These are phyloP conservation scores for Columbina picui DNA, from an alignment of 2,113 vertebrate species.

Conservation along the genomic window DNA sequence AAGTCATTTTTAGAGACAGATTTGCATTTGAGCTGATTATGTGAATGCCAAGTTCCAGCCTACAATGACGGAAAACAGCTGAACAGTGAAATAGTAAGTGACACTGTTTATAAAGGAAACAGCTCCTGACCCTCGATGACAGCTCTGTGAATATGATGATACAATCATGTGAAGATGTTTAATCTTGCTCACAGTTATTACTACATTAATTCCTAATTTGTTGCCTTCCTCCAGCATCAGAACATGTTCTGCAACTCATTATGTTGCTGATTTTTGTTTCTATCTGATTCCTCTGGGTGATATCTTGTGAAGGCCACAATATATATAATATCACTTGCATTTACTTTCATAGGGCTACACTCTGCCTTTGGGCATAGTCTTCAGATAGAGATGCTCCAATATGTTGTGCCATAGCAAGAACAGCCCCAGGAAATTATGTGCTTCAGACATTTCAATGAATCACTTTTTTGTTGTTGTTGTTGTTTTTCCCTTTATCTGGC, in stretches of 20 bases:
- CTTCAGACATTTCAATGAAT: neutral
- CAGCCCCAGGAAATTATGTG: neutral
- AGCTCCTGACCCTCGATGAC: constrained; percentile 18
- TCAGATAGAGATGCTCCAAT: neutral
- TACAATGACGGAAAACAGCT: constrained; percentile 43
- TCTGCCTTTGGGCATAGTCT: neutral
- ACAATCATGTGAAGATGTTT: neutral
- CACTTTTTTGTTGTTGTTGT: neutral
- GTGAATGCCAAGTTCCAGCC: constrained; percentile 36
- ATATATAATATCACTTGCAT: neutral
- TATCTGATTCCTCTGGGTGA: neutral
- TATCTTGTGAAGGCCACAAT: neutral
- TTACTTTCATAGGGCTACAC: neutral
- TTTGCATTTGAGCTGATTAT: constrained; percentile 27
- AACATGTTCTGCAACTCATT: neutral
- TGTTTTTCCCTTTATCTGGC: neutral
- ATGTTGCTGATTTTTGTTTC: neutral
- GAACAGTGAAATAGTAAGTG: constrained; percentile 50
- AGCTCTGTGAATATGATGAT: constrained; percentile 23
- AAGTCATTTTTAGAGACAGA: constrained; percentile 41
- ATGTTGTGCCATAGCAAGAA: neutral
- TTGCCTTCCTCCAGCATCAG: neutral
- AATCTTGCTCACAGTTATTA: neutral
- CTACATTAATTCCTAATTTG: neutral
- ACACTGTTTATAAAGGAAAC: constrained; percentile 22